Evolutionary conservation across 2,888 invertebrate species (phyloP), one percentile per base, ranked within the genome.

Genomic region (Chloromyia formosa): DNA sequence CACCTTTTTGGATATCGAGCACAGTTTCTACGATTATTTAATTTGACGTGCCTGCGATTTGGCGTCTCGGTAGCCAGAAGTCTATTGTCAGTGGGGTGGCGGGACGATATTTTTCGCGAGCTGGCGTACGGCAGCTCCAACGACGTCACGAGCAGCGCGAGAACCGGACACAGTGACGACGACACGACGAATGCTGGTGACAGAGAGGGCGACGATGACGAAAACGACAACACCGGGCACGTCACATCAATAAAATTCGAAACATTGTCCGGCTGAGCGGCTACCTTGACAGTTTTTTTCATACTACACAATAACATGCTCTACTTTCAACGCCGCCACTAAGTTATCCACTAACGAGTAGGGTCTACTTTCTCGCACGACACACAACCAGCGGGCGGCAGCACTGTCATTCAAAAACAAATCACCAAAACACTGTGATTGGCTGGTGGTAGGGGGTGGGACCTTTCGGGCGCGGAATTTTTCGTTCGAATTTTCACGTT

Each of bases 171-270:
- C 54, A 35, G 56, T 14, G 53, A 56, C 60, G 42, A 58, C 27
- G 5, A 49, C 22, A 60, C 22, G 7, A 42, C 1, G 22, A 23
- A 23, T 27, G 27, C 54, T 18, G 40, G 20, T 18, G 56, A 71
- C 23, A n/a, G n/a, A n/a, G 53, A 68, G 2, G 2, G 20, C 18
- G 62, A 58, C 45, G 53, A 68, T 1, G 4, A 1, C 27, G 54
- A 58, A 45, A 53, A 35, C 58, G 66, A 62, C 53, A 54, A 64
- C 62, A 60, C 69, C 69, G 58, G 56, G 56, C 71, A 23, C 68
- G 75, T 77, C 77, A 77, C 77, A 77, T 75, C 60, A 77, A 68
- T 61, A 77, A 45, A 74, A 77, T 77, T 68, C 76, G 76, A 71
- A 77, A 77, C 76, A 77, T 77, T 62, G 56, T 75, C 35, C 58